phyloP scores from a whole-genome alignment of 2,888 invertebrate species.

The Urechis unicinctus region DNA sequence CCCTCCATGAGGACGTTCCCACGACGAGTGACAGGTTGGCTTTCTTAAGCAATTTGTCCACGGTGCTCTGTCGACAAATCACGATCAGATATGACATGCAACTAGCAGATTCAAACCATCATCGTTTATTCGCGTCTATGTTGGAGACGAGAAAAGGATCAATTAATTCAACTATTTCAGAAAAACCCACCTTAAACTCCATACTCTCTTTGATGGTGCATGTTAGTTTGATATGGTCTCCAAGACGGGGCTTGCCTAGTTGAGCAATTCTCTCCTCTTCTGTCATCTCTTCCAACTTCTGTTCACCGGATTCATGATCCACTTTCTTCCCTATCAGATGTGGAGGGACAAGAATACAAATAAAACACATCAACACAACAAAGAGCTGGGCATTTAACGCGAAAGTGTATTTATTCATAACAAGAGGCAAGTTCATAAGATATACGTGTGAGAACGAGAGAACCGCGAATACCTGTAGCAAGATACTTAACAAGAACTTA shows the following conservation, averaged over 20 bases:
- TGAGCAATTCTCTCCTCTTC: constrained; percentile 50
- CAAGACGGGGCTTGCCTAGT: constrained; percentile 84
- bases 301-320: neutral
- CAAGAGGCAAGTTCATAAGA: neutral
- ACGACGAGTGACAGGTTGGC: constrained; percentile 87
- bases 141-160: too few relatives aligned
- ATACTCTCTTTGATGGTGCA: constrained; percentile 94
- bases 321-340: neutral
- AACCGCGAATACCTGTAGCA: too few relatives aligned
- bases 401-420: too few relatives aligned
- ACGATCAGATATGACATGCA: neutral
- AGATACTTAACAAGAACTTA: too few relatives aligned
- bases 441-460: too few relatives aligned
- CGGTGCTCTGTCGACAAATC: constrained; percentile 58
- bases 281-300: constrained; percentile 9
- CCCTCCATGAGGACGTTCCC: constrained; percentile 96
- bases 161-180: too few relatives aligned
- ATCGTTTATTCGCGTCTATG: too few relatives aligned
- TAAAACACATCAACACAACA: too few relatives aligned
- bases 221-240: constrained; percentile 77
- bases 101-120: neutral
- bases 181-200: constrained; percentile 82
- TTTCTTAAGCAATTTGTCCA: constrained; percentile 94
- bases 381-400: too few relatives aligned
- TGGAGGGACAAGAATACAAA: too few relatives aligned